Evolutionary conservation across 2,888 invertebrate genomes (phyloP).

Genomic region (Tinea trinotella): DNA sequence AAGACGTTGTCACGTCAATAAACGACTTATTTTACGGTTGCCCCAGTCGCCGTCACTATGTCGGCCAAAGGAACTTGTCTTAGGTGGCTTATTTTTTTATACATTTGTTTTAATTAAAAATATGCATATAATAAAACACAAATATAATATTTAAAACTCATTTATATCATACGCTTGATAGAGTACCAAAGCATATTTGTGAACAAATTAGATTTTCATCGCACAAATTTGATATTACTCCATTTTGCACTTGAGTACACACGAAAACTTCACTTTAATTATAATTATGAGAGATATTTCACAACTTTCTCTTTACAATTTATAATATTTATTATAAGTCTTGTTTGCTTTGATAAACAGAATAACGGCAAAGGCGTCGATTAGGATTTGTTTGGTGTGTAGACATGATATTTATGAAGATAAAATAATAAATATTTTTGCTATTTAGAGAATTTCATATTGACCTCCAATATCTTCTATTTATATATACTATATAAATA

Average conservation of each 20-base stretch:
- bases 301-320: constrained; percentile 24
- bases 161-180: constrained; percentile 12
- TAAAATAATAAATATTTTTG: background rate
- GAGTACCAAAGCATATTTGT: constrained; percentile 35
- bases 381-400: constrained; percentile 10
- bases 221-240: constrained; percentile 28
- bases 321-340: constrained; percentile 23
- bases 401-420: constrained; percentile 1
- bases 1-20: too few relatives aligned
- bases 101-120: background rate
- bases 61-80: too few relatives aligned
- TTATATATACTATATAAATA: background rate
- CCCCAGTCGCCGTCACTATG: too few relatives aligned
- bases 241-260: constrained; percentile 45
- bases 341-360: constrained; percentile 23
- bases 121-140: background rate
- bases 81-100: too few relatives aligned
- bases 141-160: background rate
- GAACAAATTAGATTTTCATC: constrained; percentile 12
- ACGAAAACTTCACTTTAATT: constrained; percentile 42
- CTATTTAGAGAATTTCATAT: background rate
- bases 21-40: too few relatives aligned
- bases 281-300: constrained; percentile 30
- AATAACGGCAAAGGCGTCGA: constrained; percentile 18
- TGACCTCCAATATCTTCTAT: background rate